A percentile compares a stretch with the other conserved stretches of the same genome.
phyloP scores from a whole-genome alignment of 2,888 invertebrate species.

The Hedya salicella region DNA sequence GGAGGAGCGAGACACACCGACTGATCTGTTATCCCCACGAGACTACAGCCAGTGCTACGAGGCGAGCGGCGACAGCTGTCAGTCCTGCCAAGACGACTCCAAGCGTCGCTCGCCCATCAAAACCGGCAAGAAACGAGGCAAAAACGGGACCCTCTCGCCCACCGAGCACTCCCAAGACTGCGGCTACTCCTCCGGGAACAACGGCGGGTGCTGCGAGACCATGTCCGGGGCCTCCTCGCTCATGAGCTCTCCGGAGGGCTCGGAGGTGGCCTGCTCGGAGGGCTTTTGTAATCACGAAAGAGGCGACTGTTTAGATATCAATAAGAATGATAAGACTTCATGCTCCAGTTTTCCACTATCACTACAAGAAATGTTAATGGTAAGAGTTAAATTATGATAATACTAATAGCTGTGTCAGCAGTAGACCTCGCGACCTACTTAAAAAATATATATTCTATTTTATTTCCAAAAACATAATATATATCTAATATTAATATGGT shows the following conservation, averaged over 20 bases:
- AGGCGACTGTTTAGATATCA: slow-evolving; percentile 76
- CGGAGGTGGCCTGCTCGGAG: slow-evolving; percentile 95
- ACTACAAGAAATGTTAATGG: slow-evolving; percentile 92
- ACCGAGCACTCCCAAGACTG: slow-evolving; percentile 92
- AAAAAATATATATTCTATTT: too few relatives aligned
- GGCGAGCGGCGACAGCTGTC: slow-evolving; percentile 67
- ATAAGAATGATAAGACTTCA: slow-evolving; percentile 72
- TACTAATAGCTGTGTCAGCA: too few relatives aligned
- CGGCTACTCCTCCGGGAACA: slow-evolving; percentile 94
- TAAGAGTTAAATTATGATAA: too few relatives aligned
- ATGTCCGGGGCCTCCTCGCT: slow-evolving; percentile 90
- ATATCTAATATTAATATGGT: too few relatives aligned
- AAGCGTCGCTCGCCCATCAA: slow-evolving; percentile 74
- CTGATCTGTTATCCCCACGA: slow-evolving; percentile 70
- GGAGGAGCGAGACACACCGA: slow-evolving; percentile 77
- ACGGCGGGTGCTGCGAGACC: slow-evolving; percentile 88
- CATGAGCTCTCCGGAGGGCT: slow-evolving; percentile 94
- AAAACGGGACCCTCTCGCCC: slow-evolving; percentile 86
- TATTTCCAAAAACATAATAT: not conserved
- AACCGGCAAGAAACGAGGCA: slow-evolving; percentile 67
- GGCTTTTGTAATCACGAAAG: slow-evolving; percentile 92
- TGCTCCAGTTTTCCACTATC: slow-evolving; percentile 86
- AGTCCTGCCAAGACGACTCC: slow-evolving; percentile 82
- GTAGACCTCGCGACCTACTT: too few relatives aligned
- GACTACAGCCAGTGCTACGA: slow-evolving; percentile 70